Base-by-base conservation (phyloP, 2,888 invertebrate genomes). In the Cepaea hortensis region DNA sequence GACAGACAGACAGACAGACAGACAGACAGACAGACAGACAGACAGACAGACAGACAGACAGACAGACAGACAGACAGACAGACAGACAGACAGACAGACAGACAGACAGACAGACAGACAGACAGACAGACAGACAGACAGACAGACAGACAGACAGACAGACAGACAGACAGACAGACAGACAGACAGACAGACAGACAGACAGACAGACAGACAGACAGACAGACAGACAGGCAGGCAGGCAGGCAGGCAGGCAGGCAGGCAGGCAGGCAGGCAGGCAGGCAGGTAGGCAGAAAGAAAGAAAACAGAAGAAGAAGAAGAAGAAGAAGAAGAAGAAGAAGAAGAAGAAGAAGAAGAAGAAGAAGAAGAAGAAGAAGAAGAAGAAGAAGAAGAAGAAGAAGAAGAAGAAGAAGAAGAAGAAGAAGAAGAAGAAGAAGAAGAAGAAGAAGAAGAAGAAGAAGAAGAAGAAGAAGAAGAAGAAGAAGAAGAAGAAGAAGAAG, bases 81-180 rank as follows among this genome's bases (percentile, higher is more conserved):
- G 35, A 35, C n/a, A n/a, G 81, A 79, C 35, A 35, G 35, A 35
- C 62, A 62, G 62, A 68, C 81, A 85, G 81, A 68, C 65, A 81
- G 85, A n/a, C 68, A 35, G 35, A 35, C 84, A 81, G 23, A 65
- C 82, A 68, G 62, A 62, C 62, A 62, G 62, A 35, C 35, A 35
- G 35, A 1, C 35, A 35, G 35, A 1, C 35, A 35, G 35, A 1
- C 35, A 35, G 35, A 1, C 35, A 35, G 35, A 1, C 35, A 35
- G 35, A 1, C 35, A 35, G 35, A 1, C 35, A 35, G 35, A 1
- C 35, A 35, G 35, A 1, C 35, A 35, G 35, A 1, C 35, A 35
- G 35, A 35, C 46, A 65, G 85, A 81, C 68, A 82, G 81, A 81
- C 68, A 85, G 85, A 79, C 18, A 85, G 85, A 79, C 46, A 85